Evolutionary conservation across 2,888 invertebrate genomes (phyloP), one percentile per base, ranked within the genome.

Genomic region (Nomada fucata): DNA sequence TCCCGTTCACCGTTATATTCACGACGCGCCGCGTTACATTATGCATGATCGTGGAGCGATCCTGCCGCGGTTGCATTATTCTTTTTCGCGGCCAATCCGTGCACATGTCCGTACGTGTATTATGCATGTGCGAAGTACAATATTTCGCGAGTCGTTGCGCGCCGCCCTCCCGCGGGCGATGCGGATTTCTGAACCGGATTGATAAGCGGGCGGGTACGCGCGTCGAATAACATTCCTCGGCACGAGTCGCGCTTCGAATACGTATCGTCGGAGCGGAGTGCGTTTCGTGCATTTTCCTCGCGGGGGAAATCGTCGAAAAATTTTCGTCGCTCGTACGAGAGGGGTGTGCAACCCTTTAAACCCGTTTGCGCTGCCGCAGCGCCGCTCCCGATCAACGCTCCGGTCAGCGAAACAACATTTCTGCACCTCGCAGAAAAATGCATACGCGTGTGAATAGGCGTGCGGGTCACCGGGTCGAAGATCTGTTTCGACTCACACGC

Each of bases 1-100:
- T 73, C 53, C 72, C 65, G 77, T 82, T 72, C 69, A 82, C 82
- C 82, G 82, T 82, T 82, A 82, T 73, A 81, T 81, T 67, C 82
- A 64, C 77, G 77, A 82, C 83, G 82, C 60, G 64, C 42, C 64
- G 69, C 72, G 63, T 73, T 76, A 75, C 76, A 82, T 82, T 76
- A 76, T 79, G 82, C 72, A 73, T 73, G 82, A 77, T 83, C 83
- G 77, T 75, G 42, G 69, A 74, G 59, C 82, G 70, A 82, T 81
- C 75, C 70, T 68, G 59, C 42, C 47, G 53, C 26, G 36, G 53
- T 69, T 53, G 70, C 74, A 44, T 80, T 82, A 72, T 73, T 74
- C 74, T 74, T 80, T 81, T 53, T 53, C 80, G 63, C 57, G 70
- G 59, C 26, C 70, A 70, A 47, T 50, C 59, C 13, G 15, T 59